Evolutionary conservation across 2,888 invertebrate genomes (phyloP), one percentile per base, ranked within the genome.

Genomic region (Acrobasis consociella): DNA sequence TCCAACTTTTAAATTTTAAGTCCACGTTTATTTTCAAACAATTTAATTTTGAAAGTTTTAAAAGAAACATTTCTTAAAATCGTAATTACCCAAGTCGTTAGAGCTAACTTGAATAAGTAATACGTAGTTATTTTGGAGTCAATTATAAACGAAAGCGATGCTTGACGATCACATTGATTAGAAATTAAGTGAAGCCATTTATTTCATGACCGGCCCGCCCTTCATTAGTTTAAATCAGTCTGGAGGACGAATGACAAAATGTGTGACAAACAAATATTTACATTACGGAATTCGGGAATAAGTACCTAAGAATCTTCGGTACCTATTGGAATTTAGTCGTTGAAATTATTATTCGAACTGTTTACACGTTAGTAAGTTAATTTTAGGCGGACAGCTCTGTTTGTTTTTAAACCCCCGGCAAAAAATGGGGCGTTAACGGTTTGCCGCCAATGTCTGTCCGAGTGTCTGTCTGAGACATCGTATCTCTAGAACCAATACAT

Each of bases 81-180:
- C 22, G 9, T 31, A 52, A 22, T 51, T 52, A 5, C 22, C 22
- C 11, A 52, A 31, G 52, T 52, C 22, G 22, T 52, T 52, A 31
- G 5, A 52, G n/a, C 22, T 52, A 37, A 52, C 31, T 37, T 37
- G 31, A 52, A 31, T 31, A 31, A 22, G 13, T 22, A 46, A 46
- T n/a, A 46, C 7, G 31, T 46, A 13, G 13, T 46, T 22, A 13
- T 55, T 49, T 63, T 39, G 17, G 38, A 39, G 49, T 49, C 49
- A 60, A 61, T 65, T 63, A 63, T 46, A 49, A 58, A 60, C 49
- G 49, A 16, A 62, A 60, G 46, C 39, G 64, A 46, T 49, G 60
- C 17, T 46, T 62, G 61, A 37, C 50, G 61, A 53, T 60, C 39
- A 22, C 38, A 56, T 63, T 58, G 56, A 51, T 49, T 63, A 13